Percentiles rank a stretch among this genome's conserved stretches.
phyloP scores from a whole-genome alignment of 2,113 vertebrate genomes.

The Spheniscus mendiculus region DNA sequence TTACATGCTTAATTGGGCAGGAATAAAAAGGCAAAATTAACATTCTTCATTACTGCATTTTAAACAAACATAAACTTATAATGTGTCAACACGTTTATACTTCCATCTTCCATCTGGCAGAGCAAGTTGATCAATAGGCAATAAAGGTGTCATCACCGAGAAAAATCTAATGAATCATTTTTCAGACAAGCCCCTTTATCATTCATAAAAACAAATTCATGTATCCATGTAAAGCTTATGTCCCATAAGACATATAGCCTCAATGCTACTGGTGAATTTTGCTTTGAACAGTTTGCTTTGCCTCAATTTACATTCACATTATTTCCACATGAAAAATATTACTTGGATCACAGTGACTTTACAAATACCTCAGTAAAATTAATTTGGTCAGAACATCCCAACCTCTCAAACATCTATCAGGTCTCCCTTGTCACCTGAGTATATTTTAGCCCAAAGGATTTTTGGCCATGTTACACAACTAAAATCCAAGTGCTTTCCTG shows the following conservation, averaged over 20 bases:
- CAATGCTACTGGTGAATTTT: neutral
- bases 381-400: neutral
- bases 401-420: neutral
- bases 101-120: neutral
- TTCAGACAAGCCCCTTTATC: neutral
- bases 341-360: neutral
- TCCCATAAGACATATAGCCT: neutral
- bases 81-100: neutral
- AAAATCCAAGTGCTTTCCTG: neutral
- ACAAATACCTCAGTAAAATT: neutral
- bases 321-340: neutral
- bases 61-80: neutral
- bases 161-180: neutral
- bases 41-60: neutral
- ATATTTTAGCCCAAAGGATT: neutral
- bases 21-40: neutral
- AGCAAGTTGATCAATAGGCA: neutral
- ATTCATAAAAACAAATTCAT: neutral
- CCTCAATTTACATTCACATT: neutral
- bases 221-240: neutral
- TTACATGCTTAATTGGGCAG: neutral
- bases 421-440: neutral
- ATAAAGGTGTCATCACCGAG: neutral
- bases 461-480: fast-evolving
- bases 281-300: neutral